Conservation (phyloP, 1,140 invertebrate species). For the Magallana angulata region DNA sequence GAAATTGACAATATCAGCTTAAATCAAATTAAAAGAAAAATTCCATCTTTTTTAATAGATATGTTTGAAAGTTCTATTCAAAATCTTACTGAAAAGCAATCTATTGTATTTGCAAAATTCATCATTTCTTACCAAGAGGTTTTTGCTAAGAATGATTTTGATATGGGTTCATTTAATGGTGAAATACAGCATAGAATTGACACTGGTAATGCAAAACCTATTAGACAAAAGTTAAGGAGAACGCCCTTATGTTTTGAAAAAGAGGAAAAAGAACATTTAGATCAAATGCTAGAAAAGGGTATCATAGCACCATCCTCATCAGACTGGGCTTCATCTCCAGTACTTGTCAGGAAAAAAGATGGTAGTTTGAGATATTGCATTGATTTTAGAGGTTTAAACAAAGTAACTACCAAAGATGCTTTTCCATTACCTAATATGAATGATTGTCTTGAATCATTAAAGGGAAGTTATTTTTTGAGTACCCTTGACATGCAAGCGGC, state of each 20-base stretch:
- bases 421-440: conserved; percentile 43
- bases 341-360: conserved; percentile 40
- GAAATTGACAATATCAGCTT: neutral
- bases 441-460: conserved; percentile 35
- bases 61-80: conserved; percentile 13
- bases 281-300: conserved; percentile 35
- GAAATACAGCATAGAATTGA: conserved; percentile 39
- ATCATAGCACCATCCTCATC: conserved; percentile 31
- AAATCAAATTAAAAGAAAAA: neutral
- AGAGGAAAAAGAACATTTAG: conserved; percentile 28
- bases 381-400: conserved; percentile 22
- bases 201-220: conserved; percentile 39
- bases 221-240: conserved; percentile 34
- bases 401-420: conserved; percentile 38
- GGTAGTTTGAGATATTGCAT: conserved; percentile 25
- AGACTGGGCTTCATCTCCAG: conserved; percentile 48
- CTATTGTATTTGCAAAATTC: conserved; percentile 10
- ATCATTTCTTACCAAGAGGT: conserved; percentile 28
- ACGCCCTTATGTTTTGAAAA: conserved; percentile 39
- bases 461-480: neutral
- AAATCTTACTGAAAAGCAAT: conserved; percentile 1
- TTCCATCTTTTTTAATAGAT: neutral
- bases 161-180: conserved; percentile 40
- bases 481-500: conserved; percentile 21
- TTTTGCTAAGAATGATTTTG: conserved; percentile 27